Base-by-base conservation (phyloP, 2,888 invertebrate genomes). In the Mythimna impura region DNA sequence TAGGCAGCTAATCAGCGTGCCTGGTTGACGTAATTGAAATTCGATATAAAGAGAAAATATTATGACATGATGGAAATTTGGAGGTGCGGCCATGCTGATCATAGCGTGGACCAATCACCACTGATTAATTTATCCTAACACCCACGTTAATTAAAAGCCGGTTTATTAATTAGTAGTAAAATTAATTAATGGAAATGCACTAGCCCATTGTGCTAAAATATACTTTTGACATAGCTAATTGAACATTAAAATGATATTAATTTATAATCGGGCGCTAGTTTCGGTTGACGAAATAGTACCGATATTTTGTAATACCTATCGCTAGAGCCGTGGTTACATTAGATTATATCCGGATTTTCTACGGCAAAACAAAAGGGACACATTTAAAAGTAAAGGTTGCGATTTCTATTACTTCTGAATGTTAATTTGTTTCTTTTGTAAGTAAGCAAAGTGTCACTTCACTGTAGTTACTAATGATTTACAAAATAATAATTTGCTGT, bases 101-200 rank as follows among this genome's bases (percentile, higher is more conserved):
- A 80, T 80, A 78, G 83, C 84, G 80, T 88, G 84, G 86, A 86
- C 89, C 92, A 92, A 93, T 93, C 91, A 91, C 86, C 88, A 82
- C 88, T 92, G 92, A 94, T 94, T 94, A 94, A 94, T 93, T 94
- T 91, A 90, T 92, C 90, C 91, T 92, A 92, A 93, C 93, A 92
- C 92, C 89, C 91, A 89, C 92, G 91, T 91, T 94, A 93, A 91
- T 82, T 84, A 91, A 90, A 75, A 92, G 85, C 90, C 87, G 90
- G 91, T 91, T 90, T 92, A 93, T 94, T 94, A 94, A 94, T 94
- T 93, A 93, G 91, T 47, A 47, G 90, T 89, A 90, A 87, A 91
- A 93, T 93, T 94, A 94, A 94, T 94, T 93, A 94, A 93, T 94
- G 89, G 89, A 90, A 93, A 90, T 91, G 90, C 90, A 90, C 86